These are phyloP conservation scores for Formica selysi DNA, from an alignment of 1,140 invertebrate species.

Conservation along the genomic window DNA sequence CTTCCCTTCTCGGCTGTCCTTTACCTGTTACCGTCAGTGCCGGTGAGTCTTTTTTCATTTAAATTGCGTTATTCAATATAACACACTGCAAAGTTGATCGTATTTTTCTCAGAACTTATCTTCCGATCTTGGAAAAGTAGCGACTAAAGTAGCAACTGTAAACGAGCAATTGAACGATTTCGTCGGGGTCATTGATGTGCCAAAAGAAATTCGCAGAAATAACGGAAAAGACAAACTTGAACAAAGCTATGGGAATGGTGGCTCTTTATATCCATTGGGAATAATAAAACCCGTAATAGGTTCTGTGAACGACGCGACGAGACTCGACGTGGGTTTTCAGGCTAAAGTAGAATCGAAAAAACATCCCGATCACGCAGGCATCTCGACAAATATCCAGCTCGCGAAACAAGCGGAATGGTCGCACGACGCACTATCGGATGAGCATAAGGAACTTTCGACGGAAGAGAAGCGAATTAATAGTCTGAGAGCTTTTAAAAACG, in stretches of 20 bases:
- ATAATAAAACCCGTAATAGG: background rate
- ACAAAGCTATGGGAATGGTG: too few relatives aligned
- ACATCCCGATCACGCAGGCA: background rate
- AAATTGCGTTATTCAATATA: background rate
- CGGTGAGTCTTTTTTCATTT: slow-evolving; percentile 26
- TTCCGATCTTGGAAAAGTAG: slow-evolving; percentile 6
- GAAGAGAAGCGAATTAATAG: background rate
- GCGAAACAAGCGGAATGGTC: background rate
- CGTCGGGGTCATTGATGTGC: background rate
- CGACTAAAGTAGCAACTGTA: background rate
- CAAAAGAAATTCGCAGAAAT: background rate
- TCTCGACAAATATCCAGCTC: background rate
- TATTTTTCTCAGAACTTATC: slow-evolving; percentile 1
- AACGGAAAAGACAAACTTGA: background rate
- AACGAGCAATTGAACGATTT: background rate
- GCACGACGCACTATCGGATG: background rate
- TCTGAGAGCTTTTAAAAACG: background rate
- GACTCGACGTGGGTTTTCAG: slow-evolving; percentile 25
- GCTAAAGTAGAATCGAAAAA: slow-evolving; percentile 8
- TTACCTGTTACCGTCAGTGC: background rate
- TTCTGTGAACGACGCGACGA: background rate
- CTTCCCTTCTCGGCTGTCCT: slow-evolving; percentile 18
- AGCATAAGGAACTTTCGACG: background rate
- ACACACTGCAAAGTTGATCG: background rate
- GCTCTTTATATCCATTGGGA: background rate